These are phyloP conservation scores for Eubucco bourcierii DNA, from an alignment of 2,113 vertebrate species.

Conservation along the genomic window DNA sequence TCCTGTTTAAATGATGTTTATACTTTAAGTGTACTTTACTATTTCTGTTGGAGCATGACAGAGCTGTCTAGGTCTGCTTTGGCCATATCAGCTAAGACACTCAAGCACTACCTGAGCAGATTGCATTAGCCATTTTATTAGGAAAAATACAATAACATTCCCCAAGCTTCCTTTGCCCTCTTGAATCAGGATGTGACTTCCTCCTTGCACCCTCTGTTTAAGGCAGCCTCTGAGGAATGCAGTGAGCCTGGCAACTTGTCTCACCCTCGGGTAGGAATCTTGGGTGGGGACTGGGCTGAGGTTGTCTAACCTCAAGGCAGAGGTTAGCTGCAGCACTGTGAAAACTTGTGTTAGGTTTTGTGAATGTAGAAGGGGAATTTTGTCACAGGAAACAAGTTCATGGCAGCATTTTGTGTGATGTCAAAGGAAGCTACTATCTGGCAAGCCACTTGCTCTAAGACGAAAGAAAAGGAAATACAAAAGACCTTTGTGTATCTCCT, in stretches of 20 bases:
- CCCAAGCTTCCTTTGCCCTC: not conserved
- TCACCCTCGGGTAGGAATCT: not conserved
- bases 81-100: not conserved
- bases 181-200: conserved; percentile 27
- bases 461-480: not conserved
- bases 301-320: not conserved
- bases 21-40: not conserved
- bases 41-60: not conserved
- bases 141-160: not conserved
- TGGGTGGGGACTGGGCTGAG: not conserved
- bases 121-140: not conserved
- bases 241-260: not conserved
- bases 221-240: conserved; percentile 6
- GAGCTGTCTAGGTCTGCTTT: not conserved
- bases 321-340: accelerated
- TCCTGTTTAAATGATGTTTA: not conserved
- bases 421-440: not conserved
- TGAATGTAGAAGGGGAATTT: not conserved
- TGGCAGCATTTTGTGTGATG: not conserved
- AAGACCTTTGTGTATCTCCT: not conserved
- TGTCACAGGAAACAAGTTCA: not conserved
- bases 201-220: conserved; percentile 13
- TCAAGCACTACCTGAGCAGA: not conserved
- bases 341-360: not conserved
- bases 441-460: not conserved